Evolutionary conservation across 1,140 invertebrate genomes (phyloP).

Genomic region (Solen grandis): DNA sequence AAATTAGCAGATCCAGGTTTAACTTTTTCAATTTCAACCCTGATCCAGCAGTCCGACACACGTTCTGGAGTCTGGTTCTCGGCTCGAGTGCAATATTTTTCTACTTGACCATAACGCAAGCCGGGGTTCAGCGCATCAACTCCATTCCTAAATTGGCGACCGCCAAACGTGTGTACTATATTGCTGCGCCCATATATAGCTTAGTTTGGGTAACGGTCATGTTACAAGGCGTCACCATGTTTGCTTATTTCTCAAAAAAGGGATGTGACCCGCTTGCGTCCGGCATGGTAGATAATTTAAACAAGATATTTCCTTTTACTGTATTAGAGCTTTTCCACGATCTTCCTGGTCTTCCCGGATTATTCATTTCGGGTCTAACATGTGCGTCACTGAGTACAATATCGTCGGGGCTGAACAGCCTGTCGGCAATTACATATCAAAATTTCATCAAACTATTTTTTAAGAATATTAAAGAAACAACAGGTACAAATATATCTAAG

Average conservation of each 20-base stretch:
- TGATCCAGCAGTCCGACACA: constrained; percentile 23
- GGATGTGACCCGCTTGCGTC: constrained; percentile 31
- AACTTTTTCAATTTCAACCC: too few relatives aligned
- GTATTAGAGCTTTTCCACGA: constrained; percentile 28
- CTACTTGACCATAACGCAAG: constrained; percentile 11
- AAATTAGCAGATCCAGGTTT: neutral
- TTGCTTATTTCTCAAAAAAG: constrained; percentile 9
- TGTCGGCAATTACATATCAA: constrained; percentile 21
- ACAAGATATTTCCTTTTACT: constrained; percentile 40
- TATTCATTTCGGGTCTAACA: constrained; percentile 23
- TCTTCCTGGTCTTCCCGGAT: constrained; percentile 15
- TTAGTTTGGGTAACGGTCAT: constrained; percentile 8
- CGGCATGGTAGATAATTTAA: constrained; percentile 12
- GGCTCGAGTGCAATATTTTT: constrained; percentile 15
- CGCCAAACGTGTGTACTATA: constrained; percentile 7
- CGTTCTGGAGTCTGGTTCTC: constrained; percentile 35
- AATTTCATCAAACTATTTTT: constrained; percentile 37
- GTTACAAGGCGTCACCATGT: constrained; percentile 26
- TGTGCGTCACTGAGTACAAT: constrained; percentile 35
- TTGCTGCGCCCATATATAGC: constrained; percentile 31
- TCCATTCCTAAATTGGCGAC: constrained; percentile 7
- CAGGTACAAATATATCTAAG: constrained; percentile 34
- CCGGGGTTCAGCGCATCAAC: constrained; percentile 32
- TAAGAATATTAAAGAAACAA: neutral
- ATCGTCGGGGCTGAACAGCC: constrained; percentile 29